These are phyloP conservation scores for Cinara cedri DNA, from an alignment of 2,888 invertebrate genomes.

Conservation along the genomic window DNA sequence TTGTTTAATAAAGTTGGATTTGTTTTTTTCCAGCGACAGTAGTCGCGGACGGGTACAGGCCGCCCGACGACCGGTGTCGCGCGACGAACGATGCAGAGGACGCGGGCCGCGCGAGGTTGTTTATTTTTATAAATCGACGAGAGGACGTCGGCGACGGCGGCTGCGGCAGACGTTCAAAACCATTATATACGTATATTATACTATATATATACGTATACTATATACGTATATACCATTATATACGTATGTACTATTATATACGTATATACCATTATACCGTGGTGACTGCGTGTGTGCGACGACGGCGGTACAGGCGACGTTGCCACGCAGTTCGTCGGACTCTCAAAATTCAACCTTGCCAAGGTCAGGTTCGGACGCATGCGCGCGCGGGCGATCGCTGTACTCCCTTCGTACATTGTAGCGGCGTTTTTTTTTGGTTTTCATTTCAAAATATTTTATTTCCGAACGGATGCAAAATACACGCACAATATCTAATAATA, in stretches of 20 bases:
- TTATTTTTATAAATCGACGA: conserved; percentile 54
- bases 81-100: neutral
- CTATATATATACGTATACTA: no score
- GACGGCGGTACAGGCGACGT: conserved; percentile 35
- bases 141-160: conserved; percentile 15
- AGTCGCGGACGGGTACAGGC: neutral
- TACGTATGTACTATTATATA: no score
- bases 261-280: no score
- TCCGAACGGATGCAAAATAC: neutral
- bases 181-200: conserved; percentile 28
- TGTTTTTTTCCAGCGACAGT: neutral
- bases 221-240: no score
- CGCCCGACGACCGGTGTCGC: neutral
- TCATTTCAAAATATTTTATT: neutral
- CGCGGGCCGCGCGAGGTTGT: conserved; percentile 43
- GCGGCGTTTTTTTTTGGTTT: neutral
- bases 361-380: conserved; percentile 53
- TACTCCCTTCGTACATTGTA: neutral
- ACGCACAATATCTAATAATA: neutral
- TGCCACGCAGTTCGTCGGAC: conserved; percentile 55
- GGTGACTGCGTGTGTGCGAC: neutral
- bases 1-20: no score
- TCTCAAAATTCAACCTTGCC: conserved; percentile 57
- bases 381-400: conserved; percentile 12
- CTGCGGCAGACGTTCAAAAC: conserved; percentile 48